Conservation (phyloP, 2,888 invertebrate species). For the Amiota communis region DNA sequence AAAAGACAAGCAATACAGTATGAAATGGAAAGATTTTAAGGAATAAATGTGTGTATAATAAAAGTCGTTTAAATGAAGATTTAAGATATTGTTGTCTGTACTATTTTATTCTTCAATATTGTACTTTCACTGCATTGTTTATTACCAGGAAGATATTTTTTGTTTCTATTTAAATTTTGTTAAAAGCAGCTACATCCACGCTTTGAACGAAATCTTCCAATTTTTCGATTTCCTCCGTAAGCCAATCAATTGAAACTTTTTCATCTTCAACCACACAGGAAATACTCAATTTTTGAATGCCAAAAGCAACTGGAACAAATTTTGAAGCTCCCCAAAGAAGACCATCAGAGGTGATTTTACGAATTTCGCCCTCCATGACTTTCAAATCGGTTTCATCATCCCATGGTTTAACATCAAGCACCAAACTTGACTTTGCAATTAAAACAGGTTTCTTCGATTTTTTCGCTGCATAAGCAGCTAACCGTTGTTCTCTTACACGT, state of each 20-base stretch:
- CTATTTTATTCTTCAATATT: too few species aligned
- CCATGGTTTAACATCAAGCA: conserved; percentile 94
- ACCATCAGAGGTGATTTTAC: conserved; percentile 86
- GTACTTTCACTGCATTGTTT: too few species aligned
- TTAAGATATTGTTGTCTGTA: too few species aligned
- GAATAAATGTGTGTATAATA: too few species aligned
- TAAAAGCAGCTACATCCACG: conserved; percentile 95
- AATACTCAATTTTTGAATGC: conserved; percentile 93
- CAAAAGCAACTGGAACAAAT: conserved; percentile 92
- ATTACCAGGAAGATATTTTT: too few species aligned
- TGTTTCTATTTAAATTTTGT: conserved; percentile 80
- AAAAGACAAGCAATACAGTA: too few species aligned
- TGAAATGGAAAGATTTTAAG: too few species aligned
- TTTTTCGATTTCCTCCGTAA: conserved; percentile 89
- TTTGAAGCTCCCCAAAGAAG: conserved; percentile 95
- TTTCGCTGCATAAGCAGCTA: conserved; percentile 92
- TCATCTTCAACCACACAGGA: conserved; percentile 95
- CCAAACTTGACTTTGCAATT: conserved; percentile 95
- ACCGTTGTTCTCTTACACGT: conserved; percentile 85
- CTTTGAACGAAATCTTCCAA: conserved; percentile 91
- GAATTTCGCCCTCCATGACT: conserved; percentile 85
- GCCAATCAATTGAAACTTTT: conserved; percentile 91
- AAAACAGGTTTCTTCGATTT: conserved; percentile 92
- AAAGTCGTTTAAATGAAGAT: too few species aligned
- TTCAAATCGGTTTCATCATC: conserved; percentile 95